Base-by-base conservation (phyloP, 2,888 invertebrate species). In the Tinea semifulvella region DNA sequence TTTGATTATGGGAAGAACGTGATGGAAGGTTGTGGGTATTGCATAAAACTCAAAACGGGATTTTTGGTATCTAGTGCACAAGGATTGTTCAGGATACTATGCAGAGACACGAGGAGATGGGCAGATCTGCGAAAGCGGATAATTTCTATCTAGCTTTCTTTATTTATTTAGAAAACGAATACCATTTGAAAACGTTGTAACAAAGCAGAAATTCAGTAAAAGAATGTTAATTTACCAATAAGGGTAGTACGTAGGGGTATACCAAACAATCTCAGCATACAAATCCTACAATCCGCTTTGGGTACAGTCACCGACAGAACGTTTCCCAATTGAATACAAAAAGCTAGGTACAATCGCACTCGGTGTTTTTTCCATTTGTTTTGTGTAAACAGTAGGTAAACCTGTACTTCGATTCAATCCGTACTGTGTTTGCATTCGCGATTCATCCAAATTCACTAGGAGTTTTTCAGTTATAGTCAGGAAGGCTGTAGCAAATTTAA, bases 301-400 rank as follows among this genome's bases (percentile, higher is more conserved):
- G 18, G 36, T 36, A 36, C 36, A 36, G 36, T 36, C 36, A 13
- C 35, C 11, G 14, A 18, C 36, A 36, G 17, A 36, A 36, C 8
- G 8, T 36, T 14, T 35, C n/a, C 35, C 35, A 13, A 11, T 35
- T 18, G 36, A 16, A 36, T 36, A 36, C 36, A 36, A 36, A n/a
- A 36, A 36, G 17, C 36, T 36, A 18, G 17, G 18, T 36, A 36
- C 36, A 36, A 18, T 36, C 36, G 11, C 28, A 11, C 4, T 4
- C 28, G n/a, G 31, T 13, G 13, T 31, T 31, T 31, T 31, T 13
- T 14, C 14, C 31, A 58, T 71, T 61, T 54, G 72, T 54, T 73
- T 67, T 71, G 63, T 69, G 74, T 69, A 69, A 75, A 75, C 66
- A 72, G 62, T 70, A 72, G 73, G 73, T 74, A 74, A 75, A 74